These are phyloP conservation scores for Toxotes chatareus DNA, from an alignment of 2,113 vertebrate genomes.

Conservation along the genomic window DNA sequence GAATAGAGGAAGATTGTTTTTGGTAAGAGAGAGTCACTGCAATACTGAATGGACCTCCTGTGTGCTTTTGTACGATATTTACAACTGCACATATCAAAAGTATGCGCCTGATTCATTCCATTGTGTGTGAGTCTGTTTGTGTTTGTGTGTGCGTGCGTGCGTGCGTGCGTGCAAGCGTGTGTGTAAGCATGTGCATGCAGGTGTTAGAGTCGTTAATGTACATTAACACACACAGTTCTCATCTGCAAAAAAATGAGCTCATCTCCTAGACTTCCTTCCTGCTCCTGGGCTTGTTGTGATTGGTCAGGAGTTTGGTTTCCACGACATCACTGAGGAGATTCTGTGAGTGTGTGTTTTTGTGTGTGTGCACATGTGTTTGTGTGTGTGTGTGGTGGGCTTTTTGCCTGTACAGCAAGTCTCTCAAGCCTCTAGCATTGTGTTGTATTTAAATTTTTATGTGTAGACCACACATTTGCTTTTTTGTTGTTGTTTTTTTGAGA, in stretches of 20 bases:
- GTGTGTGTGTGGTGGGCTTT: conserved; percentile 19
- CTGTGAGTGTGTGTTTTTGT: neutral
- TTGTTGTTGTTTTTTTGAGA: conserved; percentile 8
- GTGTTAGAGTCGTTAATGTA: conserved; percentile 20
- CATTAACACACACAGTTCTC: conserved; percentile 38
- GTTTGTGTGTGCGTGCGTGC: conserved; percentile 35
- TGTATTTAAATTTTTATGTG: conserved; percentile 40
- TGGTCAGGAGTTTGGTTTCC: conserved; percentile 53
- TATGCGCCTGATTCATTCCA: conserved; percentile 48
- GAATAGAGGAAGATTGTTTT: conserved; percentile 53
- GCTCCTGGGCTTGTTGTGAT: conserved; percentile 45
- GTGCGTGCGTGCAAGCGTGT: conserved; percentile 4
- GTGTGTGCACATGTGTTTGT: conserved; percentile 1
- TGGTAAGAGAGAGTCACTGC: conserved; percentile 49
- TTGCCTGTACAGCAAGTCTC: conserved; percentile 50
- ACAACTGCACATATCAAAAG: conserved; percentile 51
- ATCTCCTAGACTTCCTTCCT: conserved; percentile 43
- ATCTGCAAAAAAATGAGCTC: conserved; percentile 41
- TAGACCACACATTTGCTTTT: conserved; percentile 25
- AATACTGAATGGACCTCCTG: conserved; percentile 51
- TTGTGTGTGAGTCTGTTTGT: conserved; percentile 15
- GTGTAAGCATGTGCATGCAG: conserved; percentile 33
- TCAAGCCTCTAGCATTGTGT: conserved; percentile 44
- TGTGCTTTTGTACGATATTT: conserved; percentile 62
- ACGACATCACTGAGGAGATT: conserved; percentile 29